Evolutionary conservation across 2,797 vertebrate species (phyloP).

Genomic region (Hylomyscus alleni): DNA sequence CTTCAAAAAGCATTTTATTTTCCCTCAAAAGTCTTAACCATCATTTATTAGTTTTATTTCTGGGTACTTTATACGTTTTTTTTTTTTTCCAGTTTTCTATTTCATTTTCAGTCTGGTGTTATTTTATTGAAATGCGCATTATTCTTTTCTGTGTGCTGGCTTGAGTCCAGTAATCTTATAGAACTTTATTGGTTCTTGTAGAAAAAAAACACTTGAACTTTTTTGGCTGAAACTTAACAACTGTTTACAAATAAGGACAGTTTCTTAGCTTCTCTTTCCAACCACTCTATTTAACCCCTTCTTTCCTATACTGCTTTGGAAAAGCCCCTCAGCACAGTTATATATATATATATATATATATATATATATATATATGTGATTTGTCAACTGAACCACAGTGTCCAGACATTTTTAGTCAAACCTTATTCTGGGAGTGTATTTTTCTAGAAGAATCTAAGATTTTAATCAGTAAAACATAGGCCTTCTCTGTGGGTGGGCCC

Average conservation of each 20-base stretch:
- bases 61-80: background rate
- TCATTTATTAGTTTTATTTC: constrained; percentile 48
- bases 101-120: constrained; percentile 38
- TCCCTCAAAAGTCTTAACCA: constrained; percentile 28
- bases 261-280: constrained; percentile 45
- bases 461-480: background rate
- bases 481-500: background rate
- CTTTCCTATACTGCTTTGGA: background rate
- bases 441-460: background rate
- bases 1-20: constrained; percentile 63
- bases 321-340: background rate
- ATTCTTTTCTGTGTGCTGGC: constrained; percentile 45
- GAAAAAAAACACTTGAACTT: constrained; percentile 39
- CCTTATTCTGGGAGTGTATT: background rate
- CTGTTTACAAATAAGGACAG: constrained; percentile 39
- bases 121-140: constrained; percentile 47
- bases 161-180: constrained; percentile 44
- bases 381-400: background rate
- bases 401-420: constrained; percentile 12
- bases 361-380: too few relatives aligned
- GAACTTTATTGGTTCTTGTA: constrained; percentile 40
- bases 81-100: background rate
- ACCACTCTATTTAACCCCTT: background rate
- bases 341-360: too few relatives aligned
- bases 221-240: constrained; percentile 38